phyloP scores from a whole-genome alignment of 2,113 vertebrate genomes.

The Penelope pileata region DNA sequence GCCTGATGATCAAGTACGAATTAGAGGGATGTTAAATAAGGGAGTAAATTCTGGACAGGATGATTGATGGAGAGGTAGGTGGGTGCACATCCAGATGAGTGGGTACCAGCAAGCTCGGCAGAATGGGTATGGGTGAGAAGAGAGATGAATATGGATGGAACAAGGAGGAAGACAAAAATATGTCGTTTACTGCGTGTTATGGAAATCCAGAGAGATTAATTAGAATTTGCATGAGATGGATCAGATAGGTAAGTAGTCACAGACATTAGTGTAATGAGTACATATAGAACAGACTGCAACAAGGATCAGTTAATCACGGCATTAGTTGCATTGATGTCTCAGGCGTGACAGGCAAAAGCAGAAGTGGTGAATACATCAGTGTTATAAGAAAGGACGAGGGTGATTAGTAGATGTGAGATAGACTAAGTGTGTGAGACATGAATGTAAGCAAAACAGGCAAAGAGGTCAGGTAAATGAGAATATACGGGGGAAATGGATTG shows the following conservation, averaged over 20 bases:
- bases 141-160: constrained; percentile 33
- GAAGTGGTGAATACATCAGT: constrained; percentile 1
- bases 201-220: constrained; percentile 44
- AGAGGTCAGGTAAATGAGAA: constrained; percentile 40
- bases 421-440: not conserved
- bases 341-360: not conserved
- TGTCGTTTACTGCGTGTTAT: not conserved
- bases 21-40: constrained; percentile 30
- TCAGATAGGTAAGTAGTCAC: constrained; percentile 21
- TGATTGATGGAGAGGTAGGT: constrained; percentile 38
- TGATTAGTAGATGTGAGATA: not conserved
- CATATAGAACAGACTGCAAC: not conserved
- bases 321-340: constrained; percentile 10
- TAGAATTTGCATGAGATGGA: constrained; percentile 58
- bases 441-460: not conserved
- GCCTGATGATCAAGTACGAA: not conserved
- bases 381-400: not conserved
- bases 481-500: not conserved
- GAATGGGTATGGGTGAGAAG: not conserved
- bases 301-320: not conserved
- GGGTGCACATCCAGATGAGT: not conserved
- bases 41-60: constrained; percentile 29
- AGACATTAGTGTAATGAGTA: not conserved
- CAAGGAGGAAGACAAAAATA: constrained; percentile 20
- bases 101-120: constrained; percentile 38